Conservation (phyloP, 1,140 invertebrate genomes). For the Formica exsecta region DNA sequence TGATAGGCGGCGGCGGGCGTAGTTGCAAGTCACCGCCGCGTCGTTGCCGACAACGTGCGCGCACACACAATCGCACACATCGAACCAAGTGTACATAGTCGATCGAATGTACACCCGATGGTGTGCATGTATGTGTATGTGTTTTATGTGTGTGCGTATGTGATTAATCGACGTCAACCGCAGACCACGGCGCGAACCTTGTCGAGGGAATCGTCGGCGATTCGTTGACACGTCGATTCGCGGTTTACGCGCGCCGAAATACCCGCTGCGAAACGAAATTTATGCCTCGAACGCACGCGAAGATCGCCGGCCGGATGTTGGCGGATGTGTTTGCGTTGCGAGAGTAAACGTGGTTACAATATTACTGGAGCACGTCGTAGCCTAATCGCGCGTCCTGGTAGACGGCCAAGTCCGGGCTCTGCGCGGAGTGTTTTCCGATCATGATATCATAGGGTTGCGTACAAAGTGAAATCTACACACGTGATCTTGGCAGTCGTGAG, state of each 20-base stretch:
- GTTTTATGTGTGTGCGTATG: neutral
- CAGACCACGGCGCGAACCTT: slow-evolving; percentile 80
- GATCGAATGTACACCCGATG: no score
- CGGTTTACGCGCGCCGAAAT: slow-evolving; percentile 61
- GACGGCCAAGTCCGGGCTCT: slow-evolving; percentile 32
- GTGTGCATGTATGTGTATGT: no score
- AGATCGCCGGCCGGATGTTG: slow-evolving; percentile 24
- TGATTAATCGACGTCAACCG: slow-evolving; percentile 84
- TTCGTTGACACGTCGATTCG: slow-evolving; percentile 76
- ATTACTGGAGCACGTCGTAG: slow-evolving; percentile 19
- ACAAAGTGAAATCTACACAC: slow-evolving; percentile 34
- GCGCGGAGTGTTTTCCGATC: slow-evolving; percentile 44
- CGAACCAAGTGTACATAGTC: neutral
- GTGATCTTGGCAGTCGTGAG: slow-evolving; percentile 41
- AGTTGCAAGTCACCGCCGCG: slow-evolving; percentile 85
- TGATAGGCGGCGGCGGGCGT: slow-evolving; percentile 83
- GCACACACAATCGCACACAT: slow-evolving; percentile 66
- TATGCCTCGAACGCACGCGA: slow-evolving; percentile 23
- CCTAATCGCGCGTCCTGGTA: slow-evolving; percentile 53
- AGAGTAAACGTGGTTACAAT: slow-evolving; percentile 37
- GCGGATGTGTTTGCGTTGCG: slow-evolving; percentile 34
- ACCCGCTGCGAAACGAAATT: slow-evolving; percentile 35
- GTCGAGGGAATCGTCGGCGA: slow-evolving; percentile 75
- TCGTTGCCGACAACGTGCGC: slow-evolving; percentile 83
- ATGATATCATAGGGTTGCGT: slow-evolving; percentile 42